Evolutionary conservation across 2,797 vertebrate genomes (phyloP).

Genomic region (Silurus lanzhouensis): DNA sequence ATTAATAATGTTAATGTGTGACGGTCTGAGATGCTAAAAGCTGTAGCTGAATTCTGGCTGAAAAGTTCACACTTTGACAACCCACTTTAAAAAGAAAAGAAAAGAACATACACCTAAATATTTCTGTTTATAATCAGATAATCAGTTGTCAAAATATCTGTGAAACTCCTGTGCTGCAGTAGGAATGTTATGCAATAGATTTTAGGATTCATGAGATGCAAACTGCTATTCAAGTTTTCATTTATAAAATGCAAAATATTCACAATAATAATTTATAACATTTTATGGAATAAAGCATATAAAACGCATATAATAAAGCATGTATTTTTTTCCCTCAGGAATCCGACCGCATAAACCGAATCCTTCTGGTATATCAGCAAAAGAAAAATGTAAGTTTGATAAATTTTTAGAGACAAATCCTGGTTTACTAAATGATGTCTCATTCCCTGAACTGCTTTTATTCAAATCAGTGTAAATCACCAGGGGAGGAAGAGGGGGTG

Average conservation of each 20-base stretch:
- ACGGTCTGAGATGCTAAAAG: not conserved
- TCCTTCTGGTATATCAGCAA: constrained; percentile 89
- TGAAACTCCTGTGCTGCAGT: not conserved
- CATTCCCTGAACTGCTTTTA: not conserved
- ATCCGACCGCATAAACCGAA: constrained; percentile 85
- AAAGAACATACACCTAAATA: not conserved
- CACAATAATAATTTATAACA: no score
- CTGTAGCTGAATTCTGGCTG: not conserved
- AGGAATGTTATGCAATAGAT: not conserved
- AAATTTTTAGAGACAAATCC: not conserved
- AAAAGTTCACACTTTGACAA: no score
- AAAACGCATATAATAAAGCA: not conserved
- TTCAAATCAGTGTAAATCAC: constrained; percentile 4
- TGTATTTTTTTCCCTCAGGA: constrained; percentile 74
- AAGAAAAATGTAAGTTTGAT: constrained; percentile 89
- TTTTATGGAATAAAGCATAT: not conserved
- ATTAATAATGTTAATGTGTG: not conserved
- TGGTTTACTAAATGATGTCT: not conserved
- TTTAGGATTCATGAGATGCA: not conserved
- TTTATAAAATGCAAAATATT: no score
- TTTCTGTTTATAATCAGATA: not conserved
- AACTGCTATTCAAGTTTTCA: not conserved
- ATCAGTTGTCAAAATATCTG: not conserved
- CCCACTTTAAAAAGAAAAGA: no score
- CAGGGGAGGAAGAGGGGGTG: constrained; percentile 25